phyloP scores from a whole-genome alignment of 2,797 vertebrate species.

The Alca torda region DNA sequence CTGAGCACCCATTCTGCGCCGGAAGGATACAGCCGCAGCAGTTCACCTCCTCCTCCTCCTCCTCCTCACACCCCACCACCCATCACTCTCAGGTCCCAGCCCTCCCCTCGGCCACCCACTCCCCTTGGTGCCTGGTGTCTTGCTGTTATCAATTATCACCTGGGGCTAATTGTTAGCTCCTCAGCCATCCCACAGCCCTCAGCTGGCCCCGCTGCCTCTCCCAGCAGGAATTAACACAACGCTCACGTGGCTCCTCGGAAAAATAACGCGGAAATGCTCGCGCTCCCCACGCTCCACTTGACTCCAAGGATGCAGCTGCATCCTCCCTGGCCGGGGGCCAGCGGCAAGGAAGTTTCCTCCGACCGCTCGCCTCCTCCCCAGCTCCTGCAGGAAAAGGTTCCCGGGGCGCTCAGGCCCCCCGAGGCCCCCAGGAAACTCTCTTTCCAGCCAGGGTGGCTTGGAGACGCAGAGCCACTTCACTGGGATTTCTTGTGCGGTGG shows the following conservation, averaged over 20 bases:
- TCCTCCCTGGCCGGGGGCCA: not conserved
- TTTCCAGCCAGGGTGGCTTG: not conserved
- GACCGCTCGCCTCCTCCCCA: not conserved
- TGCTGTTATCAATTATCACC: not conserved
- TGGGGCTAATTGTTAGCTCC: not conserved
- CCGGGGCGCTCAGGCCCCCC: rapidly evolving
- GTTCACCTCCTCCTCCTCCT: not conserved
- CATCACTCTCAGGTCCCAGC: not conserved
- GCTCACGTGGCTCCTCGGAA: slow-evolving; percentile 23
- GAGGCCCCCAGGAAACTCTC: rapidly evolving
- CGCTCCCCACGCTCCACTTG: slow-evolving; percentile 15
- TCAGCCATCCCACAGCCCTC: not conserved
- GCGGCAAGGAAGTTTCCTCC: not conserved
- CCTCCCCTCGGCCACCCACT: not conserved
- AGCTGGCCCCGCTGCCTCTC: not conserved
- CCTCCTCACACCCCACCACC: not conserved
- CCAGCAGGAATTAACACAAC: slow-evolving; percentile 46
- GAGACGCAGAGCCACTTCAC: not conserved
- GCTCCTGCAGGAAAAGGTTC: not conserved
- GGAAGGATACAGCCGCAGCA: not conserved
- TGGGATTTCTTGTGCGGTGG: not conserved
- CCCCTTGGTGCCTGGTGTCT: not conserved
- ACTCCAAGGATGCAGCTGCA: slow-evolving; percentile 61
- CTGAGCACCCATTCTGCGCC: not conserved
- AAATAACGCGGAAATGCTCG: slow-evolving; percentile 18